Base-by-base conservation (phyloP, 2,888 invertebrate species). In the Venustoraphidia nigricollis region DNA sequence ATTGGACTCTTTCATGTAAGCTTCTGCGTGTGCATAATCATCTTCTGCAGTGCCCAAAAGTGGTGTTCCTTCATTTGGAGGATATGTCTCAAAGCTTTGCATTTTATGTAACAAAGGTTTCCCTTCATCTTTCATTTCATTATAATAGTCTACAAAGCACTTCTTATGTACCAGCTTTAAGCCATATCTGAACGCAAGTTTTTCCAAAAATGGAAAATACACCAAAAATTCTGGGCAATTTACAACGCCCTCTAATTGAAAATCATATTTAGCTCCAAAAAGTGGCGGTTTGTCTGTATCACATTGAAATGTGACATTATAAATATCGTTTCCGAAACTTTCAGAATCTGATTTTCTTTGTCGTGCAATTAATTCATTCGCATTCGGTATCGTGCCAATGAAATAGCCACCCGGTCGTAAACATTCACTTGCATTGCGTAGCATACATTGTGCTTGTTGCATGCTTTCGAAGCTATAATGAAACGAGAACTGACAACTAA, bases 201-300 rank as follows among this genome's bases (percentile, higher is more conserved):
- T 86, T 40, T 77, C 74, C 48, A 97, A 71, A 5, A 85, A 74
- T 13, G 93, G 89, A 66, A 96, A 91, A 67, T 97, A 83, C 11
- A 97, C 94, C 50, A 99, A 73, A 71, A 96, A 99, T 66, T 98
- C 98, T 2, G 98, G 98, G 65, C 98, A 99, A 65, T 99, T 84
- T 1, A 99, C 97, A 8, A 94, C 94, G 37, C 89, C 95, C 62
- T 97, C 93, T 55, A 98, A 71, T 60, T 88, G 83, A 65, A 99
- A 99, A 66, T 93, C 82, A 71, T 97, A 97, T 63, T 91, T 89
- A 14, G 87, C 93, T 39, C 97, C 97, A 72, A 98, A 98, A 14
- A 97, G 67, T 1, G 93, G 90, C 56, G 80, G 79, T 10, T 77
- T 75, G 44, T 70, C 64, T 54, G 73, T 71, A 56, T 84, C 78